A percentile compares a stretch with the other conserved stretches of the same genome.
These are phyloP conservation scores for Elysia crispata DNA, from an alignment of 2,888 invertebrate species.

Conservation along the genomic window DNA sequence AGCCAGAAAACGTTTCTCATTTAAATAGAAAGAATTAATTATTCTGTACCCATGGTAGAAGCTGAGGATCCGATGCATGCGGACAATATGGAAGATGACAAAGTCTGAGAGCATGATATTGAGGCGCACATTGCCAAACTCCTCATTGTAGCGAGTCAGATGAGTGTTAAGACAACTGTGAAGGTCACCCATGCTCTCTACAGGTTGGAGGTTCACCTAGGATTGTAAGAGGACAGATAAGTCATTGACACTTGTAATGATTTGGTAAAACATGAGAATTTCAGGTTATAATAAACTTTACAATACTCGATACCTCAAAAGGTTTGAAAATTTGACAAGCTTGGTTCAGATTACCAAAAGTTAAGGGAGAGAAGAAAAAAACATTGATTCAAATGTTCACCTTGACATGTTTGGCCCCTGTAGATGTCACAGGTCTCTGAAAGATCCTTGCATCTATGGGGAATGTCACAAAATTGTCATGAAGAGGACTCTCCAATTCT, in stretches of 20 bases:
- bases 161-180: slow-evolving; percentile 74
- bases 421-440: slow-evolving; percentile 72
- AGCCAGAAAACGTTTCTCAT: not conserved
- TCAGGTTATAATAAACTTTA: too few relatives aligned
- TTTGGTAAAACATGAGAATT: too few relatives aligned
- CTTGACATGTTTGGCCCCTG: slow-evolving; percentile 72
- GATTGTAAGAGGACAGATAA: too few relatives aligned
- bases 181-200: slow-evolving; percentile 70
- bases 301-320: too few relatives aligned
- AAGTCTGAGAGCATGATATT: slow-evolving; percentile 76
- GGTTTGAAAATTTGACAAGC: not conserved
- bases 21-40: not conserved
- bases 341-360: not conserved
- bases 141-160: slow-evolving; percentile 76
- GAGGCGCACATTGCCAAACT: slow-evolving; percentile 74
- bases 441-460: slow-evolving; percentile 72
- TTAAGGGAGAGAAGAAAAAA: not conserved
- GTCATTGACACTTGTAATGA: too few relatives aligned
- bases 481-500: slow-evolving; percentile 63
- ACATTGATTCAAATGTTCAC: slow-evolving; percentile 54
- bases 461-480: slow-evolving; percentile 75
- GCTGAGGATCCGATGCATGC: slow-evolving; percentile 75
- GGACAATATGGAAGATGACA: slow-evolving; percentile 73
- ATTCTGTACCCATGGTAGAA: slow-evolving; percentile 74
- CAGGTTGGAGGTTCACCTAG: slow-evolving; percentile 73